Base-by-base conservation (phyloP, 2,888 invertebrate species). In the Nomada flava region DNA sequence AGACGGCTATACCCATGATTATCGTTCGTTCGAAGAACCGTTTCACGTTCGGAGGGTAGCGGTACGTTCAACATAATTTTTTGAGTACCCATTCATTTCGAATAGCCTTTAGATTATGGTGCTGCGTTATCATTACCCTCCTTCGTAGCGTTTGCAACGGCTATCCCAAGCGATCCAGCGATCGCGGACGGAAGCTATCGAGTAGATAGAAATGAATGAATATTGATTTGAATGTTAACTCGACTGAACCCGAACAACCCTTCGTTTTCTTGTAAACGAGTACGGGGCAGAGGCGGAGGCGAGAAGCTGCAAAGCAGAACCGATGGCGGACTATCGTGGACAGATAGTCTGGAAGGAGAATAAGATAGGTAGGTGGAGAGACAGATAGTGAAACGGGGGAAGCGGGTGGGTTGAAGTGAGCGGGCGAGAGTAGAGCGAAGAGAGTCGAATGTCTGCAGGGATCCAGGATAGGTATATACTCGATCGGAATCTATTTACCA, bases 401-500 rank as follows among this genome's bases (percentile, higher is more conserved):
- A 23, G 59, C 20, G 5, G 23, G 68, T 7, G 36, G 79, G 70
- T 57, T 55, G 59, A 71, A 71, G 70, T 52, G 78, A 53, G 50
- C 52, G 78, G 52, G 73, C 60, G 78, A 80, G 81, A 83, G 77
- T 59, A 64, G 74, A 63, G 68, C 71, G 70, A 76, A 76, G 79
- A 82, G 82, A 80, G 78, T 88, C 86, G 87, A 89, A 87, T 87
- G 88, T 83, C 89, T 86, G 88, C 80, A 74, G 84, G 79, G 85
- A 87, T 87, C 86, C 82, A 80, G 83, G 82, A 85, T 86, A 83
- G 84, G 86, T 86, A 36, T 36, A 36, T 36, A 78, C 86, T 88
- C 88, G 89, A 89, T 89, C 85, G 90, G 84, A 89, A 89, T 90
- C 89, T 90, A 91, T 91, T 91, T 91, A 89, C 88, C 80, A 80